These are phyloP conservation scores for Eristalis tenax DNA, from an alignment of 2,888 invertebrate species.

Conservation along the genomic window DNA sequence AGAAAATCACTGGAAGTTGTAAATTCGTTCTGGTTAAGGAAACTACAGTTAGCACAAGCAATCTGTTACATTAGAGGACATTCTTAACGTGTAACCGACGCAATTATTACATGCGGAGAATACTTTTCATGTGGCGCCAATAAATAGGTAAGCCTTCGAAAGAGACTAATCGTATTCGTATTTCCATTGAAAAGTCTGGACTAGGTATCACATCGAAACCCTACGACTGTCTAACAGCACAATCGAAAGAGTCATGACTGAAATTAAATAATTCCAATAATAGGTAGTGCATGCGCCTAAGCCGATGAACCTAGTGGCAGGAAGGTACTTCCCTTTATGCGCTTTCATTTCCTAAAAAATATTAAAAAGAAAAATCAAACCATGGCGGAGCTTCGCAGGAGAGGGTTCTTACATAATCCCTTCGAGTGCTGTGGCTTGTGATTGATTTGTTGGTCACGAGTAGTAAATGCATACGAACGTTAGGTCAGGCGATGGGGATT, in stretches of 20 bases:
- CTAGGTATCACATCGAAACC: background rate
- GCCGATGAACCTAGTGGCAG: background rate
- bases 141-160: too few relatives aligned
- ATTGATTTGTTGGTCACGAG: conserved; percentile 23
- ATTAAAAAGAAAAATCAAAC: background rate
- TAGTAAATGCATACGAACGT: background rate
- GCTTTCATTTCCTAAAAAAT: conserved; percentile 2
- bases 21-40: too few relatives aligned
- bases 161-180: too few relatives aligned
- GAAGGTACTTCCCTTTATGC: background rate
- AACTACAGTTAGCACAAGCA: too few relatives aligned
- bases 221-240: background rate
- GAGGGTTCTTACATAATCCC: conserved; percentile 8
- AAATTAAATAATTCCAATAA: background rate
- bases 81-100: too few relatives aligned
- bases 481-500: conserved; percentile 13
- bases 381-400: background rate
- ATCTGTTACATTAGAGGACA: too few relatives aligned
- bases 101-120: too few relatives aligned
- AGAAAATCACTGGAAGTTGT: too few relatives aligned
- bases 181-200: too few relatives aligned
- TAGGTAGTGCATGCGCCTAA: background rate
- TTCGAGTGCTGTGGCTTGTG: background rate
- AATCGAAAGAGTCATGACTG: background rate
- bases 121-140: too few relatives aligned